Base-by-base conservation (phyloP, 2,113 vertebrate genomes). In the Cyprinodon brontotheroides region DNA sequence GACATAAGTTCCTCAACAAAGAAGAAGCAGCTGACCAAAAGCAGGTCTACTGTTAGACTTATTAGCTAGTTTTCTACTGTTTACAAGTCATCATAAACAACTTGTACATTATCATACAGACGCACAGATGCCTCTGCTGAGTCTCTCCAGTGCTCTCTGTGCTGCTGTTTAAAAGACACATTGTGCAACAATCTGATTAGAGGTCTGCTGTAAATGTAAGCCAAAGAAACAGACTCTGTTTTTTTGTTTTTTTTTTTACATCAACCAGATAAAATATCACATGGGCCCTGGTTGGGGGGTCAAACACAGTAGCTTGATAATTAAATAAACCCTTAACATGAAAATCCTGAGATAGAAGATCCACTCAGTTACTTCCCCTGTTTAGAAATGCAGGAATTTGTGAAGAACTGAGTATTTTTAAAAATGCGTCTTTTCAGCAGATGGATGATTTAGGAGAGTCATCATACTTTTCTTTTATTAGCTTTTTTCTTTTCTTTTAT, bases 151-250 rank as follows among this genome's bases (percentile, higher is more conserved):
- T 60, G 65, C 40, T 1, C 9, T 81, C 70, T 67, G 60, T 47
- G 61, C 67, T 74, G 29, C 15, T 43, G 63, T 53, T 89, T 78
- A 93, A 92, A 91, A 82, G 79, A 70, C 41, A 77, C 83, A 87
- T 91, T 92, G 91, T 94, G 48, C 63, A 65, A 71, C 87, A 90
- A 91, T 90, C 68, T 4, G 82, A 91, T 92, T 83, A 87, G 77
- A 45, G 74, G 29, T 84, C 60, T 38, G 70, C 67, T 62, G 70
- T 84, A 64, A 84, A 81, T 87, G 89, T 85, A 84, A 87, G 72
- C 59, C 86, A 61, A 84, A 75, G 85, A 89, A 92, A 93, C 81
- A 88, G 82, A 73, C 74, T 59, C 81, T 29, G 29, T 29, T 29
- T 29, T 29, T 29, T 29, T 1, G 29, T 29, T 29, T 29, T 29